These are phyloP conservation scores for Orchestia grillus DNA, from an alignment of 1,140 invertebrate species.

Conservation along the genomic window DNA sequence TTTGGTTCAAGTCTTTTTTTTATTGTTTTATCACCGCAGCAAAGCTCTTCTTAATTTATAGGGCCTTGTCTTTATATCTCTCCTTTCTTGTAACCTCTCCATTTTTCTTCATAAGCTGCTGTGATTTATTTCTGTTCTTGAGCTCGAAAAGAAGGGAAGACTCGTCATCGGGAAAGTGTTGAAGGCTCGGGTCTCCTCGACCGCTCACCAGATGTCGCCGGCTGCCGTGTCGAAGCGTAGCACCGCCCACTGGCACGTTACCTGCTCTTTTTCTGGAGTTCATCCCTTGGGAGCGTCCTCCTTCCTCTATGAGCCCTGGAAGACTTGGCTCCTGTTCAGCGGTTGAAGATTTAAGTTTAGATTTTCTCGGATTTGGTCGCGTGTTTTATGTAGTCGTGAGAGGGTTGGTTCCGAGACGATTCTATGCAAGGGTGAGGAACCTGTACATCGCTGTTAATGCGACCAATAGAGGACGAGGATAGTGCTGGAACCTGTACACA, in stretches of 20 bases:
- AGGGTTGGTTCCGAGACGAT: background rate
- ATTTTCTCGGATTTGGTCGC: background rate
- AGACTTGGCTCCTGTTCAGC: background rate
- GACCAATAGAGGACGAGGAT: background rate
- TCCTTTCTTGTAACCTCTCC: background rate
- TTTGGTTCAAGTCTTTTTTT: background rate
- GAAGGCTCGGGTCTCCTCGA: background rate
- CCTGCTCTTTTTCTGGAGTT: background rate
- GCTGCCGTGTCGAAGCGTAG: background rate
- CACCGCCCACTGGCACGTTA: background rate
- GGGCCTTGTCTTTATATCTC: no score
- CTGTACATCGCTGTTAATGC: background rate
- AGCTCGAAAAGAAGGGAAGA: background rate
- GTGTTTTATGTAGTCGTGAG: background rate
- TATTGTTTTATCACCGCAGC: background rate
- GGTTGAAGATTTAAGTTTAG: background rate
- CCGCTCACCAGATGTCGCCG: conserved; percentile 3
- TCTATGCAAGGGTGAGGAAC: background rate
- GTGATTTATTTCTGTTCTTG: background rate
- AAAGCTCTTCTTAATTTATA: no score
- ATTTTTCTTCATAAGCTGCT: background rate
- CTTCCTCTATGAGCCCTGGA: background rate
- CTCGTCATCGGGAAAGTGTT: background rate
- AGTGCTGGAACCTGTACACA: background rate
- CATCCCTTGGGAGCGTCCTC: background rate